Conservation (phyloP, 1,140 invertebrate genomes). For the Drosophila punjabiensis region DNA sequence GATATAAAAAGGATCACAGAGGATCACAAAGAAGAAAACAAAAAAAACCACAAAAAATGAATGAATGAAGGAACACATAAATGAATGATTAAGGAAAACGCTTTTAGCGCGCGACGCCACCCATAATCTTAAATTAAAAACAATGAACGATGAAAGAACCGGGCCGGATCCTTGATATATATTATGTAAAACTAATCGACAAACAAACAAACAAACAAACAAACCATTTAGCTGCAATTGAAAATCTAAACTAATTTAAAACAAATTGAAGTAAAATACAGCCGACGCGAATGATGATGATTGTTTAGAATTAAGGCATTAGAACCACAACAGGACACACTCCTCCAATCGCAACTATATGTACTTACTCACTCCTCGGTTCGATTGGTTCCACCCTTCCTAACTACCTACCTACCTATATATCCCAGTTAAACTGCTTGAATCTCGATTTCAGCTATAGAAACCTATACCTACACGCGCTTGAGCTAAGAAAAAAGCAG, state of each 20-base stretch:
- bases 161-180: conserved; percentile 32
- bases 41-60: not conserved
- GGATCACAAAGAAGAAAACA: conserved; percentile 3
- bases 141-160: conserved; percentile 12
- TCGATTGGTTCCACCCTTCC: conserved; percentile 20
- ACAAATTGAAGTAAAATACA: conserved; percentile 34
- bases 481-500: conserved; percentile 6
- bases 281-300: not conserved
- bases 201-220: conserved; percentile 20
- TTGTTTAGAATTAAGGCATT: conserved; percentile 41
- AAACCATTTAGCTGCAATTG: conserved; percentile 76
- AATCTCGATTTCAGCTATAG: conserved; percentile 13
- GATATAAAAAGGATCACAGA: not conserved
- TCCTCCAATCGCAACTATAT: conserved; percentile 24
- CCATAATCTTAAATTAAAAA: conserved; percentile 61
- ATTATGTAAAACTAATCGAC: conserved; percentile 70
- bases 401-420: not conserved
- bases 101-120: conserved; percentile 78
- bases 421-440: conserved; percentile 22
- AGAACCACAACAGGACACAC: conserved; percentile 34
- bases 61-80: not conserved
- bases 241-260: conserved; percentile 69
- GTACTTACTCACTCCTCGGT: conserved; percentile 10
- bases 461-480: not conserved
- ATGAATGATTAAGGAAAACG: conserved; percentile 44